phyloP scores from a whole-genome alignment of 2,888 invertebrate genomes.

The Criorhina ranunculi region DNA sequence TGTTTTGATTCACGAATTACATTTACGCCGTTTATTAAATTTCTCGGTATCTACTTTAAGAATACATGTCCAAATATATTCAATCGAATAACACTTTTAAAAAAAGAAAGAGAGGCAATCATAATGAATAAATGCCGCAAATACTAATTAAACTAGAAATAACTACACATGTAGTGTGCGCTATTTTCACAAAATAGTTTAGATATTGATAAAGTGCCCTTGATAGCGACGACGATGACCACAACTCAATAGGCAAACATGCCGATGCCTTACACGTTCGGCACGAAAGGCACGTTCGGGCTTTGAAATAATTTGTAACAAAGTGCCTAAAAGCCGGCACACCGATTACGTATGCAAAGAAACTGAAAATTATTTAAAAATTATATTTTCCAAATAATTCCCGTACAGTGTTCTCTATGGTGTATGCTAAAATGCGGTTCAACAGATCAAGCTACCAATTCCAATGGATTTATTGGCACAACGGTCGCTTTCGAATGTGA shows the following conservation, averaged over 20 bases:
- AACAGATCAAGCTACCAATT: slow-evolving; percentile 27
- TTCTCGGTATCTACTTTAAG: not conserved
- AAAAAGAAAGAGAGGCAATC: not conserved
- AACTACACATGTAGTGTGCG: not conserved
- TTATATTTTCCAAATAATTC: not conserved
- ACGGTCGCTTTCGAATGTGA: too few relatives aligned
- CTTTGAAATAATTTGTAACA: slow-evolving; percentile 1
- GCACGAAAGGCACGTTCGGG: too few relatives aligned
- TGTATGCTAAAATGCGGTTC: not conserved
- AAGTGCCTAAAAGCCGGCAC: not conserved
- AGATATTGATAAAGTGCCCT: slow-evolving; percentile 12
- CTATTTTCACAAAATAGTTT: slow-evolving; percentile 4
- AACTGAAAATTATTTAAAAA: slow-evolving; percentile 3
- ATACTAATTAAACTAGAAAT: slow-evolving; percentile 12
- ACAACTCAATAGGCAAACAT: too few relatives aligned
- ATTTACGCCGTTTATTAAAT: not conserved
- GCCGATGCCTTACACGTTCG: too few relatives aligned
- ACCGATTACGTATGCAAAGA: not conserved
- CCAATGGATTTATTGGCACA: not conserved
- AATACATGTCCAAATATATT: not conserved
- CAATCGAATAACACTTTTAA: not conserved
- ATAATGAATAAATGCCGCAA: not conserved
- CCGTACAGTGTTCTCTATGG: not conserved
- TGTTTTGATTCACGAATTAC: not conserved
- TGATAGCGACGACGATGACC: not conserved